Conservation (phyloP, 1,140 invertebrate genomes). For the Papilio xuthus region DNA sequence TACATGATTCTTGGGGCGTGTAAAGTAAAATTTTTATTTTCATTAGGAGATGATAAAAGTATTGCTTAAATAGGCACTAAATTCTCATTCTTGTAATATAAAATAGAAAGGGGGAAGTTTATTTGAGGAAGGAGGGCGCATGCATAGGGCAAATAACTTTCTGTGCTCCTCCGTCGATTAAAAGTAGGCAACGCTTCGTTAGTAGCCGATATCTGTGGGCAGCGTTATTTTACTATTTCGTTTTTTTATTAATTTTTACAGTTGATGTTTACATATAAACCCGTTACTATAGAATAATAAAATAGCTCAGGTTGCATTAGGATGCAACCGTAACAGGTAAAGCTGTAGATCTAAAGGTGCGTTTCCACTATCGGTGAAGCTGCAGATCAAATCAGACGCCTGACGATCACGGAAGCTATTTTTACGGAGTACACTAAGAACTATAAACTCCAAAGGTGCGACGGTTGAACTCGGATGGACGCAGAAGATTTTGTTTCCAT, state of each 20-base stretch:
- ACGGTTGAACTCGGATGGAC: not conserved
- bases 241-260: too few relatives aligned
- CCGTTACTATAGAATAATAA: not conserved
- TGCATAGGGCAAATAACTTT: too few relatives aligned
- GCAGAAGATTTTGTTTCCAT: not conserved
- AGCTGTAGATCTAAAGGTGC: not conserved
- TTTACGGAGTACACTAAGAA: too few relatives aligned
- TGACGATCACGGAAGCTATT: not conserved
- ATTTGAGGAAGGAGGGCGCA: too few relatives aligned
- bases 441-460: not conserved
- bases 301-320: not conserved
- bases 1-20: constrained; percentile 12
- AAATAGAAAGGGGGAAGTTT: too few relatives aligned
- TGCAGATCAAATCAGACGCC: not conserved
- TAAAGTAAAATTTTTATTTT: constrained; percentile 15
- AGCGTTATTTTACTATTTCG: too few relatives aligned
- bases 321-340: not conserved
- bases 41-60: not conserved
- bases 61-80: not conserved
- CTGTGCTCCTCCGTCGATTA: too few relatives aligned
- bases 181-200: too few relatives aligned
- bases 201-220: too few relatives aligned
- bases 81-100: not conserved
- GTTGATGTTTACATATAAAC: not conserved
- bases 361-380: not conserved